These are phyloP conservation scores for Dinomys branickii DNA, from an alignment of 2,113 vertebrate genomes.

Conservation along the genomic window DNA sequence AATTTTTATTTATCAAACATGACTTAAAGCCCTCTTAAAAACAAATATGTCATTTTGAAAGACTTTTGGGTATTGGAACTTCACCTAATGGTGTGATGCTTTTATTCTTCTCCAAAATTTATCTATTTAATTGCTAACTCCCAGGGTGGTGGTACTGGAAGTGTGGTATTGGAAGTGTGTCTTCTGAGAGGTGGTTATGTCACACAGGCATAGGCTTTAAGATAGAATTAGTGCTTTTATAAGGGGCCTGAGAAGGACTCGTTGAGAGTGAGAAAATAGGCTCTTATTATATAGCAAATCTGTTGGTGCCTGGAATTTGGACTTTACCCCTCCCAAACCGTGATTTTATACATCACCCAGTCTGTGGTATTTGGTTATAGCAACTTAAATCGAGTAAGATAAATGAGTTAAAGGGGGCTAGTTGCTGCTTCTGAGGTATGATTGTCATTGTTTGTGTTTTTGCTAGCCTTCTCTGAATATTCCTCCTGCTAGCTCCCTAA, in stretches of 20 bases:
- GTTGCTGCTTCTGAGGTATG: background rate
- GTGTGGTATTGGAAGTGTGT: background rate
- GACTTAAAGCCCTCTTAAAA: background rate
- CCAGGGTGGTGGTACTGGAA: background rate
- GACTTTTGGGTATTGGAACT: background rate
- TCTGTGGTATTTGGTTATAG: background rate
- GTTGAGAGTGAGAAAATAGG: background rate
- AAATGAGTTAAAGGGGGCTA: background rate
- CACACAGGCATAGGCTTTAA: background rate
- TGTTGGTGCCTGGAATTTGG: background rate
- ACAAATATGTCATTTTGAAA: background rate
- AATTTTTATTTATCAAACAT: background rate
- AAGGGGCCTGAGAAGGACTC: background rate
- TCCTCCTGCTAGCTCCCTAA: slow-evolving; percentile 71
- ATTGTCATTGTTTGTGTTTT: slow-evolving; percentile 50
- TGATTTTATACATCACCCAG: too few relatives aligned
- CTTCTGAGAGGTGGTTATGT: background rate
- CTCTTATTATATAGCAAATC: background rate
- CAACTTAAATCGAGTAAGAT: background rate
- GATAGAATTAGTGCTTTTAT: background rate
- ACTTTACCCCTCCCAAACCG: background rate
- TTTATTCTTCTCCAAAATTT: background rate
- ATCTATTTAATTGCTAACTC: background rate
- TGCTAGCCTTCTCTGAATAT: slow-evolving; percentile 57
- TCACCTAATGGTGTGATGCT: background rate